Base-by-base conservation (phyloP, 2,888 invertebrate genomes). In the Prosapia bicincta region DNA sequence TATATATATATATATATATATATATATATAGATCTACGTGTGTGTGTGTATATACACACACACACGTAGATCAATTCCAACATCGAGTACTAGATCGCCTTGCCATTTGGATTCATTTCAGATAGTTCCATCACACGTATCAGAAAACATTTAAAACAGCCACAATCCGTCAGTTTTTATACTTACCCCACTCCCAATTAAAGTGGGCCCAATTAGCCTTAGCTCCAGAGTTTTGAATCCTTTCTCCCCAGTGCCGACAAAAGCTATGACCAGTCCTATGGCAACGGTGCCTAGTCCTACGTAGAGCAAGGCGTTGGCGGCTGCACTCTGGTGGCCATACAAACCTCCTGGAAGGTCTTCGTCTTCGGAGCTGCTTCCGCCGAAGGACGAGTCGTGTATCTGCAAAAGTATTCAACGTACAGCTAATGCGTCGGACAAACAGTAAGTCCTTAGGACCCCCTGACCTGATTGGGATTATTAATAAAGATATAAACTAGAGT, bases 241-340 rank as follows among this genome's bases (percentile, higher is more conserved):
- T 86, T 95, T 94, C 87, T 95, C 95, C 83, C 95, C 95, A 80
- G 95, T 94, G 81, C 95, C 95, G 80, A 95, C 95, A 87, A 95
- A 95, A 84, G 94, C 93, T 82, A 95, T 93, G 82, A 95, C 93
- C 82, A 94, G 90, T 75, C 95, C 96, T 81, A 95, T 88, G 26
- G 95, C 93, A 78, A 94, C 91, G 26, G 92, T 93, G 80, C 92
- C 93, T 80, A 96, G 89, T 74, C 95, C 95, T 71, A 95, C 93
- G 86, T 95, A 95, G 75, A 96, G 89, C 79, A 95, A 89, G 79
- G 94, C 91, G 84, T 92, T 92, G 80, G 94, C 94, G 79, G 94
- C 93, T 71, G 94, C 93, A 86, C 93, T 93, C 80, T 93, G 92
- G 81, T 89, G 80, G 23, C 81, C 82, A 79, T 82, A 82, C 43